Percentiles rank a stretch among this genome's conserved stretches.
phyloP scores from a whole-genome alignment of 2,888 invertebrate species.

The Idaea dimidiata region DNA sequence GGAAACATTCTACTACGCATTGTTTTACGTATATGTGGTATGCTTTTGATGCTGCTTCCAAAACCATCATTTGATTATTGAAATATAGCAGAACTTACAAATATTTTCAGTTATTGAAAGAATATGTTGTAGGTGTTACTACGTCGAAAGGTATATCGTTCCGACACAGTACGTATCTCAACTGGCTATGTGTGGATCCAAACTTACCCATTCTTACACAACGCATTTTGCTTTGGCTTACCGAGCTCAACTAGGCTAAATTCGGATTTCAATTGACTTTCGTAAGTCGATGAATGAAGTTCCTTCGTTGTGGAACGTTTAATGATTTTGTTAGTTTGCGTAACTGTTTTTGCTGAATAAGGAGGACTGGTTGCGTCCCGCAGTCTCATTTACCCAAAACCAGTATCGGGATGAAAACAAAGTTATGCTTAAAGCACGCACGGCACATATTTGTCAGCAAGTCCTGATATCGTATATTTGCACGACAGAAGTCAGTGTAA shows the following conservation, averaged over 20 bases:
- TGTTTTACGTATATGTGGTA: background rate
- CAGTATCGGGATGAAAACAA: too few species aligned
- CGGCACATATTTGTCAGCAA: too few species aligned
- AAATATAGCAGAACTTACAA: background rate
- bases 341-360: background rate
- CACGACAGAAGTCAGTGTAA: too few species aligned
- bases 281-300: conserved; percentile 64
- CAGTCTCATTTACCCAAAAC: too few species aligned
- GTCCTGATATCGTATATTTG: too few species aligned
- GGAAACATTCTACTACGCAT: conserved; percentile 10
- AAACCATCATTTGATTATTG: conserved; percentile 2
- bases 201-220: conserved; percentile 33
- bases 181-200: conserved; percentile 3
- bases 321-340: conserved; percentile 20
- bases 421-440: too few species aligned
- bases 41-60: background rate
- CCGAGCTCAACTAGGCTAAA: conserved; percentile 56
- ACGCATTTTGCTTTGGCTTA: conserved; percentile 41
- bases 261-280: conserved; percentile 69
- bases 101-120: conserved; percentile 5
- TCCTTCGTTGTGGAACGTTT: conserved; percentile 39
- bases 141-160: background rate
- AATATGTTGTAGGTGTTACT: background rate
- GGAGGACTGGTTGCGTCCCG: background rate
- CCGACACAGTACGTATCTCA: background rate